Percentiles rank a stretch among this genome's conserved stretches.
Evolutionary conservation across 1,140 invertebrate genomes (phyloP).

Genomic region (Drosophila quadrilineata): DNA sequence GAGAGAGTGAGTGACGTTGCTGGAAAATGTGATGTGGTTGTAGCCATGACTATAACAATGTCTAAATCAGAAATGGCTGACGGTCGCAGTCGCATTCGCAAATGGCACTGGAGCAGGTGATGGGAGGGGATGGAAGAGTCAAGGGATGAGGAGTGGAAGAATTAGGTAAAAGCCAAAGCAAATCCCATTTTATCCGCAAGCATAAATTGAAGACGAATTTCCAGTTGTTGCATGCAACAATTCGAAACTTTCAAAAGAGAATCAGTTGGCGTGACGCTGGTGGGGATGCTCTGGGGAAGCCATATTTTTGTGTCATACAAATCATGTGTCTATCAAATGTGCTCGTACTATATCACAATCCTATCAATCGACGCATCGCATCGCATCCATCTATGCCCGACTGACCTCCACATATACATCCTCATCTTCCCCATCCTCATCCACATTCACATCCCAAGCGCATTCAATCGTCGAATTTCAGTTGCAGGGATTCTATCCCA

Average conservation of each 20-base stretch:
- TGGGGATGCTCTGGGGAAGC: too few relatives aligned
- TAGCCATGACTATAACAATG: conserved; percentile 46
- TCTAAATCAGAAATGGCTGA: conserved; percentile 61
- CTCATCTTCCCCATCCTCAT: neutral
- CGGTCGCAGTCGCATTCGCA: conserved; percentile 26
- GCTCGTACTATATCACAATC: conserved; percentile 8
- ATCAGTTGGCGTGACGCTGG: too few relatives aligned
- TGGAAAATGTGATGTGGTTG: neutral
- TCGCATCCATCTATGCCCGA: neutral
- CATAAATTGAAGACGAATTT: conserved; percentile 77
- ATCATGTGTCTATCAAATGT: conserved; percentile 58
- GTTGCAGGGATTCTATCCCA: too few relatives aligned
- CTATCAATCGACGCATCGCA: too few relatives aligned
- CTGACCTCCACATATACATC: neutral
- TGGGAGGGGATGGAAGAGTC: too few relatives aligned
- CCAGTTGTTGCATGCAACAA: conserved; percentile 67
- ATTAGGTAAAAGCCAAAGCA: conserved; percentile 49
- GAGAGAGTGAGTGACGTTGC: neutral
- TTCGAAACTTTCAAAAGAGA: conserved; percentile 6
- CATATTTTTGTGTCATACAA: conserved; percentile 56
- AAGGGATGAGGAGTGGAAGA: too few relatives aligned
- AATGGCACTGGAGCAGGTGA: too few relatives aligned
- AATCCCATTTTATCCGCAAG: conserved; percentile 79
- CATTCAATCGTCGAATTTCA: conserved; percentile 71
- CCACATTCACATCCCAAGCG: conserved; percentile 34